These are phyloP conservation scores for Epistrophe grossulariae DNA, from an alignment of 2,888 invertebrate species.

Conservation along the genomic window DNA sequence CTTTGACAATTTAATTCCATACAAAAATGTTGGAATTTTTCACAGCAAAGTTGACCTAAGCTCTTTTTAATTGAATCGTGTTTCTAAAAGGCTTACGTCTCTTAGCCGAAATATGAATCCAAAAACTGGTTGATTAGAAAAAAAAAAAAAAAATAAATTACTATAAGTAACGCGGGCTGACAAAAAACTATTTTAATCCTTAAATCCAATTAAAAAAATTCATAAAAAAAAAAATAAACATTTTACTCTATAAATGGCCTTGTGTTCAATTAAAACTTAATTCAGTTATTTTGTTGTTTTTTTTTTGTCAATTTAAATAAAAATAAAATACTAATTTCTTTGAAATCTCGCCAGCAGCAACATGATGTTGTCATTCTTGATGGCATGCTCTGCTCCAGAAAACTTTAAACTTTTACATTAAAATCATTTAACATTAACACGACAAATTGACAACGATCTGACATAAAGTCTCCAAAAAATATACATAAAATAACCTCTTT, in stretches of 20 bases:
- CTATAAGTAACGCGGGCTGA: not conserved
- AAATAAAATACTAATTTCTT: not conserved
- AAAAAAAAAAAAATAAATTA: not conserved
- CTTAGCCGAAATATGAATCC: not conserved
- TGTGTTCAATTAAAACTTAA: constrained; percentile 27
- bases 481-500: constrained; percentile 50
- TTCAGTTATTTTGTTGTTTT: not conserved
- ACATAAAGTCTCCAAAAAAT: constrained; percentile 60
- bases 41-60: too few relatives aligned
- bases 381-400: constrained; percentile 15
- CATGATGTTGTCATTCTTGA: constrained; percentile 18
- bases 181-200: constrained; percentile 14
- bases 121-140: not conserved
- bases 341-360: constrained; percentile 8
- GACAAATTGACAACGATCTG: constrained; percentile 67
- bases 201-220: constrained; percentile 13
- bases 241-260: not conserved
- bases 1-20: too few relatives aligned
- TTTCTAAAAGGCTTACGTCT: too few relatives aligned
- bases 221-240: not conserved
- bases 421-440: constrained; percentile 62
- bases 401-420: constrained; percentile 40
- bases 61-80: too few relatives aligned
- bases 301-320: constrained; percentile 8
- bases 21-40: too few relatives aligned